Base-by-base conservation (phyloP, 2,888 invertebrate genomes). In the Sesia apiformis region DNA sequence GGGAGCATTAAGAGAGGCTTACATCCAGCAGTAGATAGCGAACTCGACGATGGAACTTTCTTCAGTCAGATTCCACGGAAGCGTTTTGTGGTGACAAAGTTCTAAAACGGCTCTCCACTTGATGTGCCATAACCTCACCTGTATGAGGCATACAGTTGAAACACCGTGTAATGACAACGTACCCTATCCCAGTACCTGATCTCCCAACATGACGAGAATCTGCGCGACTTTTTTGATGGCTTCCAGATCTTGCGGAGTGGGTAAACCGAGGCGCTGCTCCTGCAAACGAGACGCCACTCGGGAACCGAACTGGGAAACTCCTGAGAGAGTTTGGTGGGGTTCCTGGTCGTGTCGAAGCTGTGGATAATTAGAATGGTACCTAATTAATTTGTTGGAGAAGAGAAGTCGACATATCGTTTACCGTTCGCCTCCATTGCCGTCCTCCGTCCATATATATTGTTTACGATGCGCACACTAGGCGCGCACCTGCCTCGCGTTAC, bases 141-240 rank as follows among this genome's bases (percentile, higher is more conserved):
- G 2, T 23, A 23, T 23, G 23, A 23, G 23, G 23, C 2, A 23
- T 23, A 2, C 23, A 23, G 23, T 23, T 23, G 23, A 23, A 2
- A 2, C 23, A 23, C 23, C 23, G 23, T 23, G 23, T 23, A 23
- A 23, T 23, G 23, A 23, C 23, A 46, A 58, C 58, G 42, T 62
- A 63, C 58, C 60, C 60, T 58, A 65, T 49, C 61, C 64, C 40
- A 64, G 55, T 79, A 86, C 86, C 84, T 86, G 82, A 71, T 84
- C 78, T 58, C 86, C 86, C 4, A 87, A 65, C 71, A 73, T 80
- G 63, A 79, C 65, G 56, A 86, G 80, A 50, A 86, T 80, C 65
- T 85, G 82, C 42, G 86, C 85, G 39, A 86, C 82, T 59, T 81
- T 84, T 69, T 74, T 78, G 63, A 87, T 81, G 52, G 81, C 77